A percentile compares a stretch with the other conserved stretches of the same genome.
phyloP scores from a whole-genome alignment of 1,140 invertebrate genomes.

The Hermetia illucens region DNA sequence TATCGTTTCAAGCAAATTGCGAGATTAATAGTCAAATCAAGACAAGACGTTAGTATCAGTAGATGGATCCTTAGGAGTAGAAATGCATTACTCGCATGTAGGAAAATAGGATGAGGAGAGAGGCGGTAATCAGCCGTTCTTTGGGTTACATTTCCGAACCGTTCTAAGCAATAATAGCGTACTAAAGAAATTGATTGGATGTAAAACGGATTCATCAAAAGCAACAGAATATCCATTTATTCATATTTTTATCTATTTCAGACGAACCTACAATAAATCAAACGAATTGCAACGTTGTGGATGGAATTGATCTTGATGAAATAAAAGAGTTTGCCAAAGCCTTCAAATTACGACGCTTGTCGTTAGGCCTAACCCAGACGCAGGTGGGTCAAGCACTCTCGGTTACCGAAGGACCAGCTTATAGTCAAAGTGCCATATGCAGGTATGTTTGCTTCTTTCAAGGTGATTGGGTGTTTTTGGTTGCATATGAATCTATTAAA shows the following conservation, averaged over 20 bases:
- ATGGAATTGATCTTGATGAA: slow-evolving; percentile 93
- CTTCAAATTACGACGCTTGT: slow-evolving; percentile 85
- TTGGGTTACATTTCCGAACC: no score
- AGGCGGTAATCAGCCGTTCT: no score
- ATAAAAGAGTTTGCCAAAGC: slow-evolving; percentile 97
- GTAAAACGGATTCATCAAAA: background rate
- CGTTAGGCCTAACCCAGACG: slow-evolving; percentile 88
- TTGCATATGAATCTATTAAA: no score
- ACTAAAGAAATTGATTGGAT: background rate
- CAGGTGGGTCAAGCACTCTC: slow-evolving; percentile 91
- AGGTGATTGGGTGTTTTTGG: background rate
- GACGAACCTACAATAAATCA: slow-evolving; percentile 86
- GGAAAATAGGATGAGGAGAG: no score
- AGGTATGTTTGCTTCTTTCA: slow-evolving; percentile 50
- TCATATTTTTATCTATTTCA: slow-evolving; percentile 28
- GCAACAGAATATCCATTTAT: background rate
- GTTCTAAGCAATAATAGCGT: no score
- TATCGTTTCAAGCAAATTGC: background rate
- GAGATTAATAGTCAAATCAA: background rate
- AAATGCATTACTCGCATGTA: no score
- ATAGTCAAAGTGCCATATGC: slow-evolving; percentile 98
- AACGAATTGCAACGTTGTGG: slow-evolving; percentile 83
- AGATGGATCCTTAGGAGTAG: no score
- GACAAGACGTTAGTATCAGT: no score
- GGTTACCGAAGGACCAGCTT: slow-evolving; percentile 90